Percentiles rank a stretch among this genome's conserved stretches.
Conservation (phyloP, 2,888 invertebrate species). For the Diarsia mendica region DNA sequence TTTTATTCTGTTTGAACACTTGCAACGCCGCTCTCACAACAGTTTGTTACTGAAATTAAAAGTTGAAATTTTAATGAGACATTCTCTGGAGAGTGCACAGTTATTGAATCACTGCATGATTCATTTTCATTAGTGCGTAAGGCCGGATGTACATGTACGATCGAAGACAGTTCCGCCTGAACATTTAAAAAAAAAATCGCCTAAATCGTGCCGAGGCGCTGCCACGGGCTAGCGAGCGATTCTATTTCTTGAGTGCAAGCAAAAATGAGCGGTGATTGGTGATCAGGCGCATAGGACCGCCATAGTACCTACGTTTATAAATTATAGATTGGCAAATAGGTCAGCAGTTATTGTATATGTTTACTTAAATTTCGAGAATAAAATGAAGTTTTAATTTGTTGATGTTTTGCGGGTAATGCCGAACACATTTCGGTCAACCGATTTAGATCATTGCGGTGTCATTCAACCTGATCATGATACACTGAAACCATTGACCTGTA, state of each 20-base stretch:
- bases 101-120: conserved; percentile 50
- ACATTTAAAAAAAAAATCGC: too few species aligned
- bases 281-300: too few species aligned
- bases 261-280: too few species aligned
- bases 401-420: conserved; percentile 53
- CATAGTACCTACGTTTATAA: too few species aligned
- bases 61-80: conserved; percentile 50
- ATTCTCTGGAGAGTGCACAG: conserved; percentile 22
- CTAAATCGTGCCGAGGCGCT: too few species aligned
- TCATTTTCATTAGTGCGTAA: conserved; percentile 36
- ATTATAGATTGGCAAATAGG: conserved; percentile 54
- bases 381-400: conserved; percentile 43
- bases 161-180: too few species aligned
- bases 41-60: conserved; percentile 43
- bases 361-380: conserved; percentile 41
- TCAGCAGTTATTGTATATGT: conserved; percentile 36
- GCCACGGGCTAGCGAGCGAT: too few species aligned
- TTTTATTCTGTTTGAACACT: conserved; percentile 38
- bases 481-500: conserved; percentile 78
- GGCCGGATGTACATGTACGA: conserved; percentile 46
- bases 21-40: conserved; percentile 18
- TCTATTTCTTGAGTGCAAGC: too few species aligned
- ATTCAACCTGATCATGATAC: conserved; percentile 73
- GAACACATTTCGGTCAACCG: conserved; percentile 74
- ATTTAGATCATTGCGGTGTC: conserved; percentile 72